phyloP scores from a whole-genome alignment of 1,140 invertebrate genomes.

The Drosophila nigromelanica region DNA sequence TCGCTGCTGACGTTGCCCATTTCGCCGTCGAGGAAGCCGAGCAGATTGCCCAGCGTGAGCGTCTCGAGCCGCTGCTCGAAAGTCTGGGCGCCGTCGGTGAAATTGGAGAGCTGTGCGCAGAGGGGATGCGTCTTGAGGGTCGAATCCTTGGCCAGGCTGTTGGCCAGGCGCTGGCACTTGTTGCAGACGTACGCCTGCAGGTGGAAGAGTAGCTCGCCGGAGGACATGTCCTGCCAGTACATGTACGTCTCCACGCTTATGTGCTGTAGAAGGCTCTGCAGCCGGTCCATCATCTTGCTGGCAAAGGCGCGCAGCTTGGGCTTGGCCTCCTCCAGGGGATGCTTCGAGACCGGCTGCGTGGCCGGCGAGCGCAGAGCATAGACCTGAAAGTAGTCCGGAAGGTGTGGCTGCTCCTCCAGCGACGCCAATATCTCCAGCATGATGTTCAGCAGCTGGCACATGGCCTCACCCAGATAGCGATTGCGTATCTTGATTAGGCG shows the following conservation, averaged over 20 bases:
- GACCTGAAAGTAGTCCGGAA: constrained; percentile 12
- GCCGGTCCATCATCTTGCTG: constrained; percentile 45
- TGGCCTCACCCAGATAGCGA: constrained; percentile 40
- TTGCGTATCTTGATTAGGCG: neutral
- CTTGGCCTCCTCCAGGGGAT: too few relatives aligned
- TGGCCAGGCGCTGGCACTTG: constrained; percentile 17
- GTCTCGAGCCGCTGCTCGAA: constrained; percentile 47
- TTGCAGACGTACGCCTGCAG: constrained; percentile 54
- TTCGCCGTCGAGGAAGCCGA: constrained; percentile 57
- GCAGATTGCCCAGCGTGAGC: constrained; percentile 54
- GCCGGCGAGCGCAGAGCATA: constrained; percentile 10
- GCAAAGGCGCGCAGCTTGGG: neutral
- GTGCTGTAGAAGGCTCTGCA: constrained; percentile 58
- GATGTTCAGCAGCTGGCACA: constrained; percentile 25
- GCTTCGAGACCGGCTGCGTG: neutral
- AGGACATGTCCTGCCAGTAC: constrained; percentile 63
- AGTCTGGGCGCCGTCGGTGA: constrained; percentile 45
- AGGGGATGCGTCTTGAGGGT: constrained; percentile 31
- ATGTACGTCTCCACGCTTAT: constrained; percentile 65
- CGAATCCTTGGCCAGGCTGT: constrained; percentile 15
- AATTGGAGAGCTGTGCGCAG: constrained; percentile 33
- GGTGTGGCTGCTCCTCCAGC: neutral
- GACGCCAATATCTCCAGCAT: neutral
- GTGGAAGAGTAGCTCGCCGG: constrained; percentile 25
- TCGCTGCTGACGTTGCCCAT: neutral